Evolutionary conservation across 2,113 vertebrate genomes (phyloP).

Genomic region (Thomomys bottae): DNA sequence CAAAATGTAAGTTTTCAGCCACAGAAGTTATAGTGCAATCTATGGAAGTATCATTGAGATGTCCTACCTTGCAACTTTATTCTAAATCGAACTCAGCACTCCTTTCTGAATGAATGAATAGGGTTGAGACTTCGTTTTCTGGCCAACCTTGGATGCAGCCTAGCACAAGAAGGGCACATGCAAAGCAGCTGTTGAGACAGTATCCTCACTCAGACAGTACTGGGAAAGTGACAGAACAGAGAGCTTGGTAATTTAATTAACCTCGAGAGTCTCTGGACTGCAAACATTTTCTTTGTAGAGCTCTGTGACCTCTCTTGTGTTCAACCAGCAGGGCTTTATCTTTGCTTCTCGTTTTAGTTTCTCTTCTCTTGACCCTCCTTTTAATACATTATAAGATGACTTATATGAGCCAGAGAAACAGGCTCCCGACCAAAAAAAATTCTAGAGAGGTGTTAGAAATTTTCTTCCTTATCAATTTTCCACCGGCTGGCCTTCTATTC

Average conservation of each 20-base stretch:
- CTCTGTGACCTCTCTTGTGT: slow-evolving; percentile 7
- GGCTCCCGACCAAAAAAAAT: not conserved
- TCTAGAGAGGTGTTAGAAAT: slow-evolving; percentile 64
- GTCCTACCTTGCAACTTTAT: not conserved
- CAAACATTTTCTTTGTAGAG: slow-evolving; percentile 64
- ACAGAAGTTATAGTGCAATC: not conserved
- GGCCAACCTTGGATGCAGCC: not conserved
- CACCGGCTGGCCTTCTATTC: slow-evolving; percentile 44
- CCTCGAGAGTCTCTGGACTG: slow-evolving; percentile 31
- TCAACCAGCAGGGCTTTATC: not conserved
- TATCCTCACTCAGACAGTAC: not conserved
- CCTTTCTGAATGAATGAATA: not conserved
- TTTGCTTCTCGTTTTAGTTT: slow-evolving; percentile 24
- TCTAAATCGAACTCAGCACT: not conserved
- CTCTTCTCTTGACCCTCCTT: slow-evolving; percentile 27
- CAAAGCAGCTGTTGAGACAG: not conserved
- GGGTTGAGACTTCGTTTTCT: not conserved
- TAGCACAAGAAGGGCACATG: not conserved
- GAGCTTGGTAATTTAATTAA: slow-evolving; percentile 53
- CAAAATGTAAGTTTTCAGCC: not conserved
- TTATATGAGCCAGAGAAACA: slow-evolving; percentile 72
- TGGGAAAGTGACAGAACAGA: slow-evolving; percentile 2
- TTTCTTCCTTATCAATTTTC: slow-evolving; percentile 75
- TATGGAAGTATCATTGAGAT: not conserved
- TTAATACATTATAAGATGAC: slow-evolving; percentile 47